Conservation (phyloP, 2,888 invertebrate genomes). For the Nasonovia ribisnigri region DNA sequence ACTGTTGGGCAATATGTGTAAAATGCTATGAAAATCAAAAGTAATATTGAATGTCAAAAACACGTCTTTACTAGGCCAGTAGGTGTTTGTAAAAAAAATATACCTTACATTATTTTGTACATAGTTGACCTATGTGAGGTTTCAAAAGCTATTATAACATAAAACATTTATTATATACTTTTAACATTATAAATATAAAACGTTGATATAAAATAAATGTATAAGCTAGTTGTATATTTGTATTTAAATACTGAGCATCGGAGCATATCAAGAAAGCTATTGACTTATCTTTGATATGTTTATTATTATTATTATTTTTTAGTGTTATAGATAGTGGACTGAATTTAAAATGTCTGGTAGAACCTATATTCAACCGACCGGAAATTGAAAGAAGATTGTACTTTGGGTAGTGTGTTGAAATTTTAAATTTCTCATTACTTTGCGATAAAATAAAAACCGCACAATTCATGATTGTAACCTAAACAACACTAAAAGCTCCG, state of each 20-base stretch:
- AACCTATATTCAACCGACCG: slow-evolving; percentile 24
- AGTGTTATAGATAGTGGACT: background rate
- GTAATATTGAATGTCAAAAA: slow-evolving; percentile 48
- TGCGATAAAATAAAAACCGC: slow-evolving; percentile 4
- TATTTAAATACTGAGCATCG: background rate
- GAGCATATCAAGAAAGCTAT: background rate
- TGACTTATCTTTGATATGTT: background rate
- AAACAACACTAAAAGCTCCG: background rate
- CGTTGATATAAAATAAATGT: background rate
- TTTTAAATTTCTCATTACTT: slow-evolving; percentile 39
- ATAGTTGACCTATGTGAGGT: background rate
- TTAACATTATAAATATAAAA: background rate
- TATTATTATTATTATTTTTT: slow-evolving; percentile 3
- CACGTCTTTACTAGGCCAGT: background rate
- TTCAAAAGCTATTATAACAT: background rate
- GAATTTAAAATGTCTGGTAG: background rate
- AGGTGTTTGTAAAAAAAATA: background rate
- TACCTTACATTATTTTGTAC: background rate
- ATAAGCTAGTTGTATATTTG: background rate
- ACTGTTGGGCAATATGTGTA: background rate
- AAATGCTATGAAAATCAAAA: slow-evolving; percentile 37
- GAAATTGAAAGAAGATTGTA: slow-evolving; percentile 37
- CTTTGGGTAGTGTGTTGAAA: slow-evolving; percentile 18
- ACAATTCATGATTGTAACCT: background rate
- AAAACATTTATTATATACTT: background rate